Percentiles rank a stretch among this genome's conserved stretches.
Evolutionary conservation across 2,113 vertebrate species (phyloP).

Genomic region (Patagioenas fasciata): DNA sequence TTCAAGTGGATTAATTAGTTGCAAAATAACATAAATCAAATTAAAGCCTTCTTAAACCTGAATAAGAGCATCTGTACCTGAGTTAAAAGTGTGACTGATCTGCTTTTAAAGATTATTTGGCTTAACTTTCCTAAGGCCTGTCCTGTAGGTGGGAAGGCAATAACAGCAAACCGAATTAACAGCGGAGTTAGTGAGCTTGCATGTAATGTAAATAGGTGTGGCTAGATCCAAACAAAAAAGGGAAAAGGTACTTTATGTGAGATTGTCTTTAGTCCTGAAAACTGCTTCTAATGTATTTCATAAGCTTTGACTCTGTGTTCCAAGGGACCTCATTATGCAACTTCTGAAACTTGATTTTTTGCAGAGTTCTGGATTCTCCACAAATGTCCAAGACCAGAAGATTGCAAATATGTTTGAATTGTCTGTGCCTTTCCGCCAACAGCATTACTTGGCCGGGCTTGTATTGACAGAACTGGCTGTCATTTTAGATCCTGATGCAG

Average conservation of each 20-base stretch:
- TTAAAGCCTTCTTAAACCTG: slow-evolving; percentile 5
- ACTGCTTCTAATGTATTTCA: not conserved
- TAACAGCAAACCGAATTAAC: not conserved
- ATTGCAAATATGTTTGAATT: slow-evolving; percentile 99
- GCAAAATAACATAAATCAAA: not conserved
- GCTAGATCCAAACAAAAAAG: not conserved
- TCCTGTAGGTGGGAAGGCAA: not conserved
- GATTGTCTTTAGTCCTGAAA: not conserved
- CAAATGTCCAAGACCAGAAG: slow-evolving; percentile 96
- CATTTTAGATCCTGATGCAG: slow-evolving; percentile 95
- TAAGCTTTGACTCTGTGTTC: not conserved
- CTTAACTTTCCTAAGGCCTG: not conserved
- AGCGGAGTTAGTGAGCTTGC: not conserved
- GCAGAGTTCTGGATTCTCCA: slow-evolving; percentile 98
- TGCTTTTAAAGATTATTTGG: slow-evolving; percentile 18
- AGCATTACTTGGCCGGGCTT: slow-evolving; percentile 94
- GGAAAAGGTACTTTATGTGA: not conserved
- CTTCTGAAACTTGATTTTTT: not conserved
- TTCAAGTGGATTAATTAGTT: slow-evolving; percentile 25
- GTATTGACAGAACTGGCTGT: slow-evolving; percentile 93
- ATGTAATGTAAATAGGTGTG: not conserved
- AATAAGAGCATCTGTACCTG: not conserved
- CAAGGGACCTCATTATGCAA: not conserved
- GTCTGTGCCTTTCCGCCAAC: slow-evolving; percentile 95
- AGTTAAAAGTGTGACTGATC: not conserved